Evolutionary conservation across 2,888 invertebrate genomes (phyloP).

Genomic region (Girardia tigrina): DNA sequence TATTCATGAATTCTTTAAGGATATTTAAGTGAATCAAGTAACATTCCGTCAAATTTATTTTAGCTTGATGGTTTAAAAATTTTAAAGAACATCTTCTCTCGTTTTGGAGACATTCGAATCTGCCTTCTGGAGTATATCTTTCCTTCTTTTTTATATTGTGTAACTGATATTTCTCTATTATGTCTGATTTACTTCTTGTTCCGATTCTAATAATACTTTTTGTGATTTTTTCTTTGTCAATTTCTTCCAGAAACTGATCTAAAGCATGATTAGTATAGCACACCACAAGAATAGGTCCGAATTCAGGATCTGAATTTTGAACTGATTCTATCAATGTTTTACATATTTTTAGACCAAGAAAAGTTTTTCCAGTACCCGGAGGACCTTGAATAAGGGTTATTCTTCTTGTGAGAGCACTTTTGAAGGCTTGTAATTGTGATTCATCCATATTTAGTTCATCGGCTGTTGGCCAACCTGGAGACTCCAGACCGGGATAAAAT

Average conservation of each 20-base stretch:
- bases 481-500: conserved; percentile 21
- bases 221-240: conserved; percentile 40
- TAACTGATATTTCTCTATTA: conserved; percentile 20
- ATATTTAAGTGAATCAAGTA: too few relatives aligned
- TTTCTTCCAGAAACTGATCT: conserved; percentile 66
- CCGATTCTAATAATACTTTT: conserved; percentile 37
- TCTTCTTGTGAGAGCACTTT: conserved; percentile 43
- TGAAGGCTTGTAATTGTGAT: conserved; percentile 43
- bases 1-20: too few relatives aligned
- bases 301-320: conserved; percentile 41
- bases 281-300: conserved; percentile 60
- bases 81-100: too few relatives aligned
- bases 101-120: too few relatives aligned
- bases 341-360: conserved; percentile 39
- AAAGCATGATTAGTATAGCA: conserved; percentile 74
- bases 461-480: conserved; percentile 41
- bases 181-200: conserved; percentile 34
- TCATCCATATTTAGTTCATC: conserved; percentile 41
- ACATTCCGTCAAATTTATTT: too few relatives aligned
- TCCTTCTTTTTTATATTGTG: too few relatives aligned
- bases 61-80: too few relatives aligned
- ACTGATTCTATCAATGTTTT: conserved; percentile 57
- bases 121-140: too few relatives aligned
- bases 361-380: conserved; percentile 39
- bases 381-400: conserved; percentile 44